A percentile compares a stretch with the other conserved stretches of the same genome.
Evolutionary conservation across 1,140 invertebrate species (phyloP).

Genomic region (Dendrolimus punctatus): DNA sequence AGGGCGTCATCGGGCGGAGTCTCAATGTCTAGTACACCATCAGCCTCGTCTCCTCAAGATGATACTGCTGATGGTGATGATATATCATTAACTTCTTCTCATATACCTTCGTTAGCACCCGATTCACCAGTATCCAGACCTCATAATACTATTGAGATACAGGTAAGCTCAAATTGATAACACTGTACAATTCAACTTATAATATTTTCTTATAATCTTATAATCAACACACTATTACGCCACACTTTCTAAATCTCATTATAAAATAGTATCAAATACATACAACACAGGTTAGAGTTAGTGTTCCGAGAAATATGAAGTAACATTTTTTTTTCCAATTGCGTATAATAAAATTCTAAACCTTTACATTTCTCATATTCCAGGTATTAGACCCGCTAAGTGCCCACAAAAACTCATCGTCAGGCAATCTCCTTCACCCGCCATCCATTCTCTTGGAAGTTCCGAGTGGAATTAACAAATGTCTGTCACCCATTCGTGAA

Average conservation of each 20-base stretch:
- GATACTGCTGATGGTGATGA: conserved; percentile 77
- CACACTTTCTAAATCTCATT: too few relatives aligned
- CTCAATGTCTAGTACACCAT: conserved; percentile 76
- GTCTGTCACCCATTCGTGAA: conserved; percentile 82
- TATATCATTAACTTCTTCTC: conserved; percentile 74
- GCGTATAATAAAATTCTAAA: too few relatives aligned
- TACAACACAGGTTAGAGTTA: too few relatives aligned
- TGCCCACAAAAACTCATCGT: conserved; percentile 72
- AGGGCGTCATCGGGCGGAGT: conserved; percentile 71
- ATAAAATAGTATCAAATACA: too few relatives aligned
- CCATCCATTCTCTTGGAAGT: conserved; percentile 82
- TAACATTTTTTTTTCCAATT: too few relatives aligned
- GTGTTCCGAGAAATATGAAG: too few relatives aligned
- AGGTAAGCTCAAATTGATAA: conserved; percentile 32
- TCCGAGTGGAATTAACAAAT: conserved; percentile 79
- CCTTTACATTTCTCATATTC: conserved; percentile 10
- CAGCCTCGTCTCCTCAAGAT: conserved; percentile 79
- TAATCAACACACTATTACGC: too few relatives aligned
- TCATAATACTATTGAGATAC: conserved; percentile 75
- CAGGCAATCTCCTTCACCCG: conserved; percentile 75
- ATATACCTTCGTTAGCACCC: conserved; percentile 71
- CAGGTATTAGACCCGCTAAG: conserved; percentile 77
- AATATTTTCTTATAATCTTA: too few relatives aligned
- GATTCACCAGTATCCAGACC: conserved; percentile 72
- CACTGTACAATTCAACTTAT: too few relatives aligned